These are phyloP conservation scores for Cyprinodon variegatus DNA, from an alignment of 2,113 vertebrate genomes.

Conservation along the genomic window DNA sequence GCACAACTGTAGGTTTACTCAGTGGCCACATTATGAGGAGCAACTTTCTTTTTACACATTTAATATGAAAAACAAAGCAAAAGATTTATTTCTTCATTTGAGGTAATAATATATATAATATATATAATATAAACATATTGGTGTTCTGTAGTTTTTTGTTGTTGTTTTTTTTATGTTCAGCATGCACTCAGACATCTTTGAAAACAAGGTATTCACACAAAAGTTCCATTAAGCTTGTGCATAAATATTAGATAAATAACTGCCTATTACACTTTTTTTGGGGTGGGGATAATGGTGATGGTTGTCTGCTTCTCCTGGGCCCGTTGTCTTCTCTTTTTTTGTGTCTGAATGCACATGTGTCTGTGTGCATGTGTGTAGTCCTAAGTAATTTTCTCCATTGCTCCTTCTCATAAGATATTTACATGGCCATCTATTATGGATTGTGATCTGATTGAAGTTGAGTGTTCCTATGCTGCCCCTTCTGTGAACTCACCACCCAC, in stretches of 20 bases:
- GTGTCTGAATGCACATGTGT: conserved; percentile 13
- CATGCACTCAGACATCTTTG: conserved; percentile 19
- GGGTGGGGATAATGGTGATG: conserved; percentile 4
- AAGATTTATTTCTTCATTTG: conserved; percentile 25
- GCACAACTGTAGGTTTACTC: too few relatives aligned
- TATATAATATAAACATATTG: neutral
- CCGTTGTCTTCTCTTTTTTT: conserved; percentile 20
- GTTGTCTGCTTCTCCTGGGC: conserved; percentile 33
- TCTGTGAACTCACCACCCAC: conserved; percentile 65
- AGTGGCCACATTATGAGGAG: too few relatives aligned
- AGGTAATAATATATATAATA: neutral
- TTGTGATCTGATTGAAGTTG: conserved; percentile 83
- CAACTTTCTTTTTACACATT: neutral
- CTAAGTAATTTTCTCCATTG: conserved; percentile 78
- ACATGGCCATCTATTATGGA: conserved; percentile 77
- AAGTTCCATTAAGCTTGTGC: conserved; percentile 62
- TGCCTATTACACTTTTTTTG: conserved; percentile 47
- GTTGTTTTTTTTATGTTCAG: conserved; percentile 23
- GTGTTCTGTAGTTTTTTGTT: neutral
- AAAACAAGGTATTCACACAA: conserved; percentile 50
- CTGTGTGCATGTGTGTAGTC: conserved; percentile 18
- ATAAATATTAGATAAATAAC: conserved; percentile 69
- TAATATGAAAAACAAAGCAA: neutral
- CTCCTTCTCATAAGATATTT: conserved; percentile 79
- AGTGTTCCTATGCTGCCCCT: conserved; percentile 80